These are phyloP conservation scores for Odiellus spinosus DNA, from an alignment of 2,888 invertebrate species.

Conservation along the genomic window DNA sequence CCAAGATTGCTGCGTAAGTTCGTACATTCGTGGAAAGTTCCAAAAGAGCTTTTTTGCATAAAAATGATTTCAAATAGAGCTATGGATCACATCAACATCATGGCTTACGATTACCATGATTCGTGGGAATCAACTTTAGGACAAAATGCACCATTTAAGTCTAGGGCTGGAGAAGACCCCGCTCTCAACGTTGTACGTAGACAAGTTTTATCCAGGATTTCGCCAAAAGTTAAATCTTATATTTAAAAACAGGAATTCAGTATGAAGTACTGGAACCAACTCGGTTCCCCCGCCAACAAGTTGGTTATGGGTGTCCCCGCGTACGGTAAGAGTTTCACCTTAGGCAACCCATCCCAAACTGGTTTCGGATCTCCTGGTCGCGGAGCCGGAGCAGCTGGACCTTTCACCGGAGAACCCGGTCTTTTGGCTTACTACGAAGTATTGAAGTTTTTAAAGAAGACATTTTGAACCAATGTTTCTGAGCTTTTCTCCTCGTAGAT, in stretches of 20 bases:
- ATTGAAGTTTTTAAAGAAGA: not conserved
- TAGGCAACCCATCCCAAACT: constrained; percentile 3
- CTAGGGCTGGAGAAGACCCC: not conserved
- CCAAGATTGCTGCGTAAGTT: not conserved
- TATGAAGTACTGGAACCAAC: constrained; percentile 3
- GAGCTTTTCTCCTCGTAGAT: constrained; percentile 35
- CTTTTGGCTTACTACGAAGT: constrained; percentile 10
- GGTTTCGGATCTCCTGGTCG: constrained; percentile 4
- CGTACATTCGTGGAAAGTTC: not conserved
- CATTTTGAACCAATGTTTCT: no score
- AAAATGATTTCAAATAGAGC: no score
- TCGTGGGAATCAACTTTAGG: not conserved
- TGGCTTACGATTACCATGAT: constrained; percentile 1
- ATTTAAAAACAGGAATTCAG: no score
- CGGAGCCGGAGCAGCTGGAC: constrained; percentile 7
- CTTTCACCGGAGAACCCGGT: constrained; percentile 9
- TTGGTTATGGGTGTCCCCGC: constrained; percentile 9
- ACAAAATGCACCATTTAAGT: not conserved
- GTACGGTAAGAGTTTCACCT: constrained; percentile 9
- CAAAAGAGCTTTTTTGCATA: no score
- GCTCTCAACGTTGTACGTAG: not conserved
- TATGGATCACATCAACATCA: not conserved
- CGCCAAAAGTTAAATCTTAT: no score
- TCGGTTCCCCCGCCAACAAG: constrained; percentile 7
- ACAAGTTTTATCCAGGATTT: no score